These are phyloP conservation scores for Rhagonycha lutea DNA, from an alignment of 2,888 invertebrate species.

Conservation along the genomic window DNA sequence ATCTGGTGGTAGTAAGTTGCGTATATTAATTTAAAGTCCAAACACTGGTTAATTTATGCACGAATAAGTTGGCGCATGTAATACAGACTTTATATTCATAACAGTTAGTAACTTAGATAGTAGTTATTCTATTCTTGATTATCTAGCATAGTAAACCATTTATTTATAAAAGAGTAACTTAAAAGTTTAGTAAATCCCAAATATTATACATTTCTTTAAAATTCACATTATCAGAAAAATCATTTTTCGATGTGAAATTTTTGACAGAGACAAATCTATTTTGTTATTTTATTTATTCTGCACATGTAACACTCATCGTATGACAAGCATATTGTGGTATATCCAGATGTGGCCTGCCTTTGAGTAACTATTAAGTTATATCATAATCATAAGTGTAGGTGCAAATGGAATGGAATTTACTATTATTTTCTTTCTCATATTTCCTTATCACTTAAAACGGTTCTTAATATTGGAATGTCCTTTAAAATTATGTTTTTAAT, in stretches of 20 bases:
- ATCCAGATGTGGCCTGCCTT: slow-evolving; percentile 38
- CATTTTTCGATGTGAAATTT: slow-evolving; percentile 31
- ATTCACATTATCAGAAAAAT: slow-evolving; percentile 24
- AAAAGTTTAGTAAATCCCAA: background rate
- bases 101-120: no score
- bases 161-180: background rate
- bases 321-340: slow-evolving; percentile 35
- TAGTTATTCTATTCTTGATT: no score
- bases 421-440: background rate
- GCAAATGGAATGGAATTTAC: slow-evolving; percentile 19
- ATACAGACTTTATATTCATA: no score
- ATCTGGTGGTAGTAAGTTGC: no score
- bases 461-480: no score
- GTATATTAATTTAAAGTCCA: no score
- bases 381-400: slow-evolving; percentile 29
- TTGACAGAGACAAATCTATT: slow-evolving; percentile 42
- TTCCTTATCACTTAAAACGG: no score
- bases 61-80: no score
- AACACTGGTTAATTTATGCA: no score
- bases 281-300: slow-evolving; percentile 42
- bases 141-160: no score
- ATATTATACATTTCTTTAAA: background rate
- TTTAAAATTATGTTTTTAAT: no score
- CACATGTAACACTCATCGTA: slow-evolving; percentile 33
- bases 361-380: slow-evolving; percentile 29